A percentile compares a stretch with the other conserved stretches of the same genome.
Conservation (phyloP, 1,140 invertebrate species). For the Penaeus indicus region DNA sequence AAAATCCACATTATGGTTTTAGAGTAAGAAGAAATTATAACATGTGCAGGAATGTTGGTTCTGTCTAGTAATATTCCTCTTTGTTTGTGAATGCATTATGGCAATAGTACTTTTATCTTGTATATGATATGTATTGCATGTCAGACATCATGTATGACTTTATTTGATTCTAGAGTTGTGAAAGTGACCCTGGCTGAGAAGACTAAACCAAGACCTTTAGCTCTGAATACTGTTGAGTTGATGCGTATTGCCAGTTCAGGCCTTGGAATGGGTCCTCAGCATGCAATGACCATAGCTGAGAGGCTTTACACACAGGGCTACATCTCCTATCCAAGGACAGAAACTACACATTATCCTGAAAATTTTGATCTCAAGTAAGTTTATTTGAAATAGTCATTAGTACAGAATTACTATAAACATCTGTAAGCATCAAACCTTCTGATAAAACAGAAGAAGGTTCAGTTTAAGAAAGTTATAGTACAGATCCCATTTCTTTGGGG, state of each 20-base stretch:
- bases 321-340: constrained; percentile 95
- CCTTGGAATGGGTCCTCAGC: constrained; percentile 94
- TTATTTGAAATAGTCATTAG: too few species aligned
- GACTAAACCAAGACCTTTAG: constrained; percentile 85
- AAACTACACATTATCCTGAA: constrained; percentile 96
- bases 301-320: constrained; percentile 93
- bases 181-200: constrained; percentile 85
- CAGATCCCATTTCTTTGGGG: background rate
- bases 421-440: too few species aligned
- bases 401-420: too few species aligned
- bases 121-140: background rate
- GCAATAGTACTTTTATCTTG: too few species aligned
- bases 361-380: constrained; percentile 93
- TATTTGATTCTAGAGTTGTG: constrained; percentile 76
- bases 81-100: too few species aligned
- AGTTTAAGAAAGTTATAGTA: too few species aligned
- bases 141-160: constrained; percentile 32
- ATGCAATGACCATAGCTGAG: constrained; percentile 96
- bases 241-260: constrained; percentile 94
- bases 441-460: too few species aligned
- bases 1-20: background rate
- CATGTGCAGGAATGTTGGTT: too few species aligned
- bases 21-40: too few species aligned
- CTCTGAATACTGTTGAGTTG: constrained; percentile 97
- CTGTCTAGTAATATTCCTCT: too few species aligned